phyloP scores from a whole-genome alignment of 2,888 invertebrate species.

The Uropetala carovei region DNA sequence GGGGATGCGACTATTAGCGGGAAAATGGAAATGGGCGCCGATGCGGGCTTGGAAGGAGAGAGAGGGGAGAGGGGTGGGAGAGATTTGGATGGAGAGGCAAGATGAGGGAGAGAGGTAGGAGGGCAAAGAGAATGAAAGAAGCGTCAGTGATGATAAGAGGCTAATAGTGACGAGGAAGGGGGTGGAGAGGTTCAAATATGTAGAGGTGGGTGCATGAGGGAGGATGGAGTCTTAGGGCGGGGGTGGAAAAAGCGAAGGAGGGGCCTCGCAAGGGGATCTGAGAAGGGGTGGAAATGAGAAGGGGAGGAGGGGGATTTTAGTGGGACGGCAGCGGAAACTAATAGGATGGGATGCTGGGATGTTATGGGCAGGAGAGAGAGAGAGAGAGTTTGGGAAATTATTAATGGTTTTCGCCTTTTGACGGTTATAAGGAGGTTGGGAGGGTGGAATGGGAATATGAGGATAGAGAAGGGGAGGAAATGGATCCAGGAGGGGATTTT shows the following conservation, averaged over 20 bases:
- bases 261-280: background rate
- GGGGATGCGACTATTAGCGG: constrained; percentile 25
- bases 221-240: too few relatives aligned
- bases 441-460: too few relatives aligned
- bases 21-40: constrained; percentile 16
- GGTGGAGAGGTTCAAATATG: background rate
- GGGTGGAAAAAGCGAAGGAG: background rate
- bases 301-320: background rate
- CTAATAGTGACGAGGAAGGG: background rate
- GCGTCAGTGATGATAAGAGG: background rate
- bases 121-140: constrained; percentile 24
- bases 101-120: background rate
- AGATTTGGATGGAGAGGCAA: background rate
- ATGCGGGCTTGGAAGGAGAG: background rate
- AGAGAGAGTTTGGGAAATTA: background rate
- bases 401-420: background rate
- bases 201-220: background rate
- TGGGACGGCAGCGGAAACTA: constrained; percentile 10
- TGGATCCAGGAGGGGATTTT: constrained; percentile 22
- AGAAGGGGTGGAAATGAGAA: background rate
- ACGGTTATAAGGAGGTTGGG: background rate
- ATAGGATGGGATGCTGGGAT: background rate
- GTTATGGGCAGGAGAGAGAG: too few relatives aligned
- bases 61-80: background rate
- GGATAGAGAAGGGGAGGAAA: background rate